A percentile compares a stretch with the other conserved stretches of the same genome.
Evolutionary conservation across 2,797 vertebrate species (phyloP).

Genomic region (Falco naumanni): DNA sequence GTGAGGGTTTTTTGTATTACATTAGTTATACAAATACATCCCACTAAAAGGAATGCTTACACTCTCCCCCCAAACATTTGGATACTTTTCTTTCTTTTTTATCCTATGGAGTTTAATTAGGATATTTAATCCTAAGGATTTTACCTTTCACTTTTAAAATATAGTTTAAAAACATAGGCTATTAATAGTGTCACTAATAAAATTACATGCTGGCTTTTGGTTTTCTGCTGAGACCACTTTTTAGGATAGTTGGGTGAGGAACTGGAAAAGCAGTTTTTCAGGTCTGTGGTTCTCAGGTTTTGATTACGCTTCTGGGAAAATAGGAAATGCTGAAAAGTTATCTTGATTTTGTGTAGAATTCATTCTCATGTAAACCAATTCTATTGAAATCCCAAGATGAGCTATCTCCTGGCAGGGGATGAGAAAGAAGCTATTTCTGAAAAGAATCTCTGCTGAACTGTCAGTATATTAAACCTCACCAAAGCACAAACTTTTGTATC

Average conservation of each 20-base stretch:
- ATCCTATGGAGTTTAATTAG: neutral
- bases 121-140: neutral
- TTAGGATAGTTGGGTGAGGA: neutral
- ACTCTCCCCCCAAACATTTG: neutral
- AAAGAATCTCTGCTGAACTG: neutral
- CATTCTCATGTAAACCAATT: neutral
- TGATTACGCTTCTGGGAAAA: neutral
- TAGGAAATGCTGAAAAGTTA: neutral
- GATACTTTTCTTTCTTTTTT: neutral
- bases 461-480: neutral
- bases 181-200: neutral
- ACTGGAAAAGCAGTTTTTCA: neutral
- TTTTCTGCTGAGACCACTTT: neutral
- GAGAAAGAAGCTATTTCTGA: neutral
- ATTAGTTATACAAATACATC: constrained; percentile 38
- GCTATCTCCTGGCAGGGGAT: neutral
- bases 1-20: neutral
- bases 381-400: neutral
- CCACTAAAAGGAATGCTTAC: neutral
- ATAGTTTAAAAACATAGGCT: neutral
- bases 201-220: neutral
- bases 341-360: neutral
- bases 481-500: neutral
- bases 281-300: neutral
- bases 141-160: neutral